Evolutionary conservation across 2,797 vertebrate species (phyloP).

Genomic region (Alcedo quadribrachys): DNA sequence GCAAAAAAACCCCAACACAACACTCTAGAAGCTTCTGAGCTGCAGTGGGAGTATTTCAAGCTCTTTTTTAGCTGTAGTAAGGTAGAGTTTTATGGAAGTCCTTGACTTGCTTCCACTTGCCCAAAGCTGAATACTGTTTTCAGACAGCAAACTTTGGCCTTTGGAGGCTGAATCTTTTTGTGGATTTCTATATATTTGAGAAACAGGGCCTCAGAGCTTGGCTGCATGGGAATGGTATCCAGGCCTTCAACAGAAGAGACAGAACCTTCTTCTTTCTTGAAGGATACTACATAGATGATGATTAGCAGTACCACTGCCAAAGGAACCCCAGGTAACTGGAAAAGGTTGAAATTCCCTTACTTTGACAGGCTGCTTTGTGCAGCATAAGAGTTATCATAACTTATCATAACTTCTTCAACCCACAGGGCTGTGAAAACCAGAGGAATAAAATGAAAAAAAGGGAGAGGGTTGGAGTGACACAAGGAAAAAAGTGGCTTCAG

Average conservation of each 20-base stretch:
- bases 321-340: neutral
- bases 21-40: neutral
- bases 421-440: neutral
- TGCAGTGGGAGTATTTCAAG: neutral
- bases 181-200: neutral
- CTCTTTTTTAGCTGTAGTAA: neutral
- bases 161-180: neutral
- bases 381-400: neutral
- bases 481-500: neutral
- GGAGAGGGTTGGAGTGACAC: neutral
- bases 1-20: too few species aligned
- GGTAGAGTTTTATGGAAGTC: neutral
- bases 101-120: rapidly evolving
- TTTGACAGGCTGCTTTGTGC: neutral
- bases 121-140: neutral
- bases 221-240: neutral
- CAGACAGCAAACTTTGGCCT: neutral
- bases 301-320: neutral
- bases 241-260: neutral
- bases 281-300: neutral
- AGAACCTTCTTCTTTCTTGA: neutral
- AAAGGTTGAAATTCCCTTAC: neutral
- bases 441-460: neutral
- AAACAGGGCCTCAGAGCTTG: neutral
- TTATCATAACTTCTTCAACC: neutral